These are phyloP conservation scores for Diplosoma virens DNA, from an alignment of 23 tunicate genomes.

Conservation along the genomic window DNA sequence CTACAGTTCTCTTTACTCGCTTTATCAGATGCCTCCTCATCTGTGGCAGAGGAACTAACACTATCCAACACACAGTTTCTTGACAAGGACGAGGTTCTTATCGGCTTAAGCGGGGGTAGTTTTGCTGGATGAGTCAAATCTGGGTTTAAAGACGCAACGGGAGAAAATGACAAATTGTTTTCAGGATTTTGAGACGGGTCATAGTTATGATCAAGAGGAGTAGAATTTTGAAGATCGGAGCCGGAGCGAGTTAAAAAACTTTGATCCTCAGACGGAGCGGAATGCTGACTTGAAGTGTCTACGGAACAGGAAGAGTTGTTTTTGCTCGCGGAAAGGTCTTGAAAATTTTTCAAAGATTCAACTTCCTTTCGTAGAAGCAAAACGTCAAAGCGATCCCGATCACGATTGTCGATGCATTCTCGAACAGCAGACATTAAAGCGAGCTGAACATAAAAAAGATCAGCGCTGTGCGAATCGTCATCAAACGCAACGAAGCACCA, in stretches of 20 bases:
- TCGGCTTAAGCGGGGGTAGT: constrained; percentile 41
- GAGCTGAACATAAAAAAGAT: constrained; percentile 26
- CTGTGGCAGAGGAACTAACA: constrained; percentile 2
- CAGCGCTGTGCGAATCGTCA: background rate
- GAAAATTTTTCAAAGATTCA: constrained; percentile 38
- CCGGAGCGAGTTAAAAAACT: background rate
- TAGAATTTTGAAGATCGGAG: background rate
- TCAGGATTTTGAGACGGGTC: background rate
- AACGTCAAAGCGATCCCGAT: constrained; percentile 72
- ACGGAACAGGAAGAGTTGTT: background rate
- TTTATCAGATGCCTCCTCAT: background rate
- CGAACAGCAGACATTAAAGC: constrained; percentile 53
- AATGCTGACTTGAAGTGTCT: background rate
- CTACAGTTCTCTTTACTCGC: background rate
- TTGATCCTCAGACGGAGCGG: background rate
- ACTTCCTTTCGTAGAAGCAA: constrained; percentile 52
- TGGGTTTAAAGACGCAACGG: constrained; percentile 19
- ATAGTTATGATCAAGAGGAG: background rate
- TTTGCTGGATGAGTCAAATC: constrained; percentile 24
- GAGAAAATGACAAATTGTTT: constrained; percentile 7
- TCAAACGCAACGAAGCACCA: too few species aligned
- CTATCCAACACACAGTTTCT: background rate
- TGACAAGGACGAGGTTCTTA: background rate
- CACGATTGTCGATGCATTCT: constrained; percentile 32
- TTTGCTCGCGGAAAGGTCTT: background rate